phyloP scores from a whole-genome alignment of 1,140 invertebrate species.

The Musca vetustissima region DNA sequence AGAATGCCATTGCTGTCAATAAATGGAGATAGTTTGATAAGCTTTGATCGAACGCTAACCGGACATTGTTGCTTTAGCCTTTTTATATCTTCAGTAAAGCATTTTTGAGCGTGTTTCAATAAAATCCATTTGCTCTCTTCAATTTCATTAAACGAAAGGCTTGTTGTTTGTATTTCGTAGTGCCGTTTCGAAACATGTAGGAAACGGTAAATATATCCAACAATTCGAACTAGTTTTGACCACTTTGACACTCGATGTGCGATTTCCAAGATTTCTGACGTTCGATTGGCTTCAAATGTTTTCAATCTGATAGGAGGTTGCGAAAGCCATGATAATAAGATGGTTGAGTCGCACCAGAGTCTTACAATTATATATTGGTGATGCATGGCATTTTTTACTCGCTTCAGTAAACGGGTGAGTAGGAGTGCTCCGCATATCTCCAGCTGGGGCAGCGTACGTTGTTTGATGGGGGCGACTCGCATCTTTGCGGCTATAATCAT shows the following conservation, averaged over 20 bases:
- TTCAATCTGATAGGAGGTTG: background rate
- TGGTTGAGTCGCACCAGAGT: background rate
- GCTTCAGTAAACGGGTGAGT: background rate
- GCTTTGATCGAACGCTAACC: background rate
- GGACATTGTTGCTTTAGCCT: background rate
- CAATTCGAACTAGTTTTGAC: too few relatives aligned
- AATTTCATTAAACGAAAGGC: too few relatives aligned
- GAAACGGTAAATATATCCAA: too few relatives aligned
- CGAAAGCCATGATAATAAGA: too few relatives aligned
- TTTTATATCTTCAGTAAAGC: background rate
- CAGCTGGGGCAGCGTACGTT: background rate
- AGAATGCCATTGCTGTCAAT: background rate
- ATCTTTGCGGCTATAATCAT: constrained; percentile 8
- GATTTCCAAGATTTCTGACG: constrained; percentile 9
- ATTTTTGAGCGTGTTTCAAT: background rate
- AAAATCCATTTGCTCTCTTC: too few relatives aligned
- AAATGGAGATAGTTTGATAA: background rate
- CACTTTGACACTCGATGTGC: background rate
- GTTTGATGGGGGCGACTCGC: background rate
- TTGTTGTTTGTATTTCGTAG: too few relatives aligned
- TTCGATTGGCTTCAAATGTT: constrained; percentile 6
- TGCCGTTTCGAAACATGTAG: too few relatives aligned
- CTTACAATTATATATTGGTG: background rate
- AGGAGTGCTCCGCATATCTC: too few relatives aligned
- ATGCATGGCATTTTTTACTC: background rate